phyloP scores from a whole-genome alignment of 1,140 invertebrate genomes.

The Ridgeia piscesae region DNA sequence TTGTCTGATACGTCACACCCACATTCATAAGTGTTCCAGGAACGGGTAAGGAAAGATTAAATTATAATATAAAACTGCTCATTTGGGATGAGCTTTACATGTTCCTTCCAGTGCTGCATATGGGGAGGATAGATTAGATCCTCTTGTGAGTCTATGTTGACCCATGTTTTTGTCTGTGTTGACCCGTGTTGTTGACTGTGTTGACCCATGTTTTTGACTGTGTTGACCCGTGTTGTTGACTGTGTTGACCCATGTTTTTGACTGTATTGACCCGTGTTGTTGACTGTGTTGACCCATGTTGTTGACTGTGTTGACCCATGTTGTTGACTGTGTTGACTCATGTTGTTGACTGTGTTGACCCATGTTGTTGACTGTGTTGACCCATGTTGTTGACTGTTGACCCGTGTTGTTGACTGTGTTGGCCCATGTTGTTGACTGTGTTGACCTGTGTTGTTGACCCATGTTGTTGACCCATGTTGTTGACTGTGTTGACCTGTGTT shows the following conservation, averaged over 20 bases:
- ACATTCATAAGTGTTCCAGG: too few species aligned
- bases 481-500: neutral
- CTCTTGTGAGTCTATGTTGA: neutral
- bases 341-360: neutral
- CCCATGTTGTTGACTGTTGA: slow-evolving; percentile 62
- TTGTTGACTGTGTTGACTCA: slow-evolving; percentile 65
- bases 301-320: slow-evolving; percentile 28
- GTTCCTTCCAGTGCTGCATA: too few species aligned
- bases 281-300: neutral
- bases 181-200: neutral
- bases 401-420: neutral
- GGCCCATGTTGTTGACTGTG: neutral
- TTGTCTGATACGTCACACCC: neutral
- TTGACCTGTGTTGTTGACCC: neutral
- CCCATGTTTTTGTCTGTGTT: neutral
- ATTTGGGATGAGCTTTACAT: too few species aligned
- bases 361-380: slow-evolving; percentile 16
- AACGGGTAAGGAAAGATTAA: neutral
- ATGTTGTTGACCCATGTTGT: neutral
- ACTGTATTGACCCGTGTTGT: neutral
- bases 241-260: neutral
- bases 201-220: neutral
- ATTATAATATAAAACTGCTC: neutral
- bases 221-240: neutral
- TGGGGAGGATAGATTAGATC: too few species aligned